A percentile compares a stretch with the other conserved stretches of the same genome.
Conservation (phyloP, 2,113 vertebrate genomes). For the Zosterops japonicus region DNA sequence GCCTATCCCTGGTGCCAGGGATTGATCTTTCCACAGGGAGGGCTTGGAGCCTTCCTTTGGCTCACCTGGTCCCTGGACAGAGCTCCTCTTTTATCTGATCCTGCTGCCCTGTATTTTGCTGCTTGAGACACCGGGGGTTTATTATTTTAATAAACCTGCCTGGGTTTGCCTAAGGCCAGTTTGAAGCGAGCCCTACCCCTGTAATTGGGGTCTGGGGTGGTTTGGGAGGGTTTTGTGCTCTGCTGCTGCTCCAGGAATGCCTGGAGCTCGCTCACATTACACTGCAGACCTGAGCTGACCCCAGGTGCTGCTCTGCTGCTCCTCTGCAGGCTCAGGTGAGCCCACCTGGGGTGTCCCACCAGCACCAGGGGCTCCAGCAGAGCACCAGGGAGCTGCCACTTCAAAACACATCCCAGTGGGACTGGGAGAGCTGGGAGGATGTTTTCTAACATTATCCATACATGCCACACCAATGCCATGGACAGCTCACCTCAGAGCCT, state of each 20-base stretch:
- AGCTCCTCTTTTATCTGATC: slow-evolving; percentile 21
- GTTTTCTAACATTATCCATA: background rate
- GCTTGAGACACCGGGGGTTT: background rate
- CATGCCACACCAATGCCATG: background rate
- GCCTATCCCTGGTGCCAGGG: background rate
- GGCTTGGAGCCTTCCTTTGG: background rate
- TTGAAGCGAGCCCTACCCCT: background rate
- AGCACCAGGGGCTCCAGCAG: background rate
- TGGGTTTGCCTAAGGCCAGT: background rate
- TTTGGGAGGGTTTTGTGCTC: background rate
- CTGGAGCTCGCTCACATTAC: background rate
- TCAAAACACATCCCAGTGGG: background rate
- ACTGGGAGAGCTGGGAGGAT: background rate
- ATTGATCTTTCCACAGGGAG: background rate
- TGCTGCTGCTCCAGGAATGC: background rate
- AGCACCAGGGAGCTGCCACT: background rate
- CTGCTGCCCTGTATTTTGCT: background rate
- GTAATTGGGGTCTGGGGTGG: slow-evolving; percentile 16
- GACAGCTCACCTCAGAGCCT: background rate
- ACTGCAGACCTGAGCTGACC: background rate
- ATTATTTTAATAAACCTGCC: slow-evolving; percentile 23
- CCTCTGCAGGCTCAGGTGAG: background rate
- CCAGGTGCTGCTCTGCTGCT: background rate
- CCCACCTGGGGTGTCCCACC: background rate
- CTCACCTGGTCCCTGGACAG: background rate